Evolutionary conservation across 2,797 vertebrate species (phyloP), one percentile per base, ranked within the genome.

Genomic region (Acrossocheilus wenchowensis): DNA sequence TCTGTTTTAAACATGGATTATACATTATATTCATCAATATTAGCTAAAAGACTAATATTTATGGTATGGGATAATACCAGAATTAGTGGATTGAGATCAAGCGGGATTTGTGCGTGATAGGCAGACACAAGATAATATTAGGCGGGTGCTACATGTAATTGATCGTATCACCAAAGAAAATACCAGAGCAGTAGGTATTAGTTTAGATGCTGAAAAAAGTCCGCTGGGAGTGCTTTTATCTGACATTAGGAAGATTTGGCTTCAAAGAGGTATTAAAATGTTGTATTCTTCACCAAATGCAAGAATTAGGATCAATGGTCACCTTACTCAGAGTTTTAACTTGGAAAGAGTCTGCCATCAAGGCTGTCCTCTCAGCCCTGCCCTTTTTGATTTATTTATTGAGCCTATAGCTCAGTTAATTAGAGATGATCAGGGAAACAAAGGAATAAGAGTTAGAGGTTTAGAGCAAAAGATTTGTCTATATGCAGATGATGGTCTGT

Each of bases 251-350:
- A 34, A 34, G 8, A 60, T 78, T 78, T 39, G 60, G 60, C 26
- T 81, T 81, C 21, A 39, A 68, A 30, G 17, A 81, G 3, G 39
- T 12, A 52, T 81, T 26, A 36, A 34, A 48, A 30, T 15, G 1
- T 30, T 68, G 39, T 81, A 68, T 68, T 66, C 21, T 5, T 81
- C 9, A 30, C 41, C 78, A 68, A 81, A 62, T 64, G 79, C 79
- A 7, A 81, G 41, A 81, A 81, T 80, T 43, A 80, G 21, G n/a
- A 64, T 80, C 11, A 64, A 64, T 26, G 78, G 78, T 23, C 57
- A 60, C n/a, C 57, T 60, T 11, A 60, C 23, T 9, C 54, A 23
- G 8, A 57, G 54, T 57, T 8, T 57, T 57, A 57, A 57, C 21
- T 9, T 57, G 57, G 57, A 60, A 60, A 41, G 54, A 62, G 36